A percentile compares a stretch with the other conserved stretches of the same genome.
Evolutionary conservation across 2,888 invertebrate species (phyloP).

Genomic region (Synanthedon vespiformis): DNA sequence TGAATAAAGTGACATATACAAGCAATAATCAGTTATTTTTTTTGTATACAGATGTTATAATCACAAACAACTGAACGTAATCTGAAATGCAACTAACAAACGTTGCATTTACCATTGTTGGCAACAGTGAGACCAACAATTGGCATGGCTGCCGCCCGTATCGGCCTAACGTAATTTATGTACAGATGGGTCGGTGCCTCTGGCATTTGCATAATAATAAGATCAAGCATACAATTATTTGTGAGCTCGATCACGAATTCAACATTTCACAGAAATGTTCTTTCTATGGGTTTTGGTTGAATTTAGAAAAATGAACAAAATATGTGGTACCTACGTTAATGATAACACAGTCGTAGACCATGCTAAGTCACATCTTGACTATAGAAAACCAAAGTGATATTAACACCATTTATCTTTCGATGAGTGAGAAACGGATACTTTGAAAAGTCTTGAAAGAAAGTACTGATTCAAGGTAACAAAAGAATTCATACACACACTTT

Average conservation of each 20-base stretch:
- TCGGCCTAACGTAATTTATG: slow-evolving; percentile 19
- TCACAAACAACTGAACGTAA: neutral
- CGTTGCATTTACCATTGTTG: neutral
- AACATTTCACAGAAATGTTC: slow-evolving; percentile 4
- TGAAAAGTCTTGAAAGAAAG: too few relatives aligned
- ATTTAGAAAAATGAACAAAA: too few relatives aligned
- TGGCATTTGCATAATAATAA: slow-evolving; percentile 27
- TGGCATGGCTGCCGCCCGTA: slow-evolving; percentile 8
- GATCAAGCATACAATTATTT: slow-evolving; percentile 23
- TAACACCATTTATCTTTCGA: too few relatives aligned
- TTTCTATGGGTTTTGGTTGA: neutral
- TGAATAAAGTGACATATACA: too few relatives aligned
- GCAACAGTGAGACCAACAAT: slow-evolving; percentile 6
- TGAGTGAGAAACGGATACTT: too few relatives aligned
- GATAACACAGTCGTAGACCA: too few relatives aligned
- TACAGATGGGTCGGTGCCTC: slow-evolving; percentile 13
- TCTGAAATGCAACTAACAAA: slow-evolving; percentile 9
- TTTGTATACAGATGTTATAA: neutral
- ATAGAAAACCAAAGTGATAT: too few relatives aligned
- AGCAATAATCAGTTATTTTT: too few relatives aligned
- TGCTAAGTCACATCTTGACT: too few relatives aligned
- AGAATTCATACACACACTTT: too few relatives aligned
- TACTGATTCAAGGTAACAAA: too few relatives aligned
- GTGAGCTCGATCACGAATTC: slow-evolving; percentile 17
- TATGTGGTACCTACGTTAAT: too few relatives aligned